Base-by-base conservation (phyloP, 2,797 vertebrate species). In the Fistularia tabacaria region DNA sequence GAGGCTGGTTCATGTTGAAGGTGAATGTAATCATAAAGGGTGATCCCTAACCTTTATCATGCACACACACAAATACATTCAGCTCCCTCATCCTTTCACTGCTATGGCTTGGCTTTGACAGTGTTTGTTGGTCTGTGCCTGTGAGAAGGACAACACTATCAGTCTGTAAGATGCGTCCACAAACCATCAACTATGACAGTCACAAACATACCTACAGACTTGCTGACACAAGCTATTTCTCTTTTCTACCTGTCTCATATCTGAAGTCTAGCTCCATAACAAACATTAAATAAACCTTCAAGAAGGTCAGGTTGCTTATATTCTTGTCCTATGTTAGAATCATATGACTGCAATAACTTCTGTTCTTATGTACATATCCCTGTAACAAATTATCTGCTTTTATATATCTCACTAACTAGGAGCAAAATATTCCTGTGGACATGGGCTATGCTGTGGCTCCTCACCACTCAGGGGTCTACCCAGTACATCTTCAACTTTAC, bases 401-500 rank as follows among this genome's bases (percentile, higher is more conserved):
- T 65, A 6, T 12, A 12, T 45, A 11, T 7, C 6, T 49, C 15
- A 53, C 3, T 43, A 74, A 49, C 14, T 81, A 98, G 97, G 93
- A 95, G 51, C 96, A 98, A 13, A 92, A 92, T 64, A 98, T 99
- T 79, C 97, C 96, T 0, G 93, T 91, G 1, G 84, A 92, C 82
- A 91, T 96, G 93, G 96, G 96, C 45, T 99, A 99, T 2, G 96
- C 97, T 0, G 97, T 98, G 74, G 95, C 96, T 3, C 97, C 96
- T 0, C 97, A 99, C 82, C 97, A 99, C 85, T 98, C 96, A 0
- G 97, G 97, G 0, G 97, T 99, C 52, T 98, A 99, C 80, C 97
- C 97, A 0, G 95, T 98, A 13, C 97, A 99, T 65, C 64, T 94
- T 66, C 96, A 98, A 87, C 93, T 99, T 7, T 99, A 99, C 8